Conservation (phyloP, 2,888 invertebrate species). For the Odontocerum albicorne region DNA sequence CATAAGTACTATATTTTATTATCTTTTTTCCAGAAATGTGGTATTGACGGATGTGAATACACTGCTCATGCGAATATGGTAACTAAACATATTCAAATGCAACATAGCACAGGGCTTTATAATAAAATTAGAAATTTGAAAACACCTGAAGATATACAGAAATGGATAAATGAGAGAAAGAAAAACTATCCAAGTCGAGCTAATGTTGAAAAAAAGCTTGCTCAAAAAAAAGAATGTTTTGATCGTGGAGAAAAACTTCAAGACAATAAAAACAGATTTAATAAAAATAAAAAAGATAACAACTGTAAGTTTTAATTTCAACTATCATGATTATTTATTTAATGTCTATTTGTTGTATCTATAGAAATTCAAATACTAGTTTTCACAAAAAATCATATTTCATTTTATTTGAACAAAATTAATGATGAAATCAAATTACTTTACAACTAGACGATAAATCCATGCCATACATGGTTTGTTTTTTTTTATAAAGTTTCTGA, state of each 20-base stretch:
- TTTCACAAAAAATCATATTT: too few relatives aligned
- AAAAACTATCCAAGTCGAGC: constrained; percentile 74
- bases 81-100: constrained; percentile 77
- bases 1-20: too few relatives aligned
- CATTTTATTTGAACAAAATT: too few relatives aligned
- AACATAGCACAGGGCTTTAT: constrained; percentile 83
- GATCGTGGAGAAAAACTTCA: constrained; percentile 76
- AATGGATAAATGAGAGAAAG: constrained; percentile 83
- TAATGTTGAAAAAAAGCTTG: constrained; percentile 66
- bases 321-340: not conserved
- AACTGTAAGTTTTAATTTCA: not conserved
- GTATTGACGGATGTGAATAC: constrained; percentile 78
- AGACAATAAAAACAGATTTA: constrained; percentile 47
- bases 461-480: too few relatives aligned
- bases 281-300: constrained; percentile 44
- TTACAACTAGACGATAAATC: too few relatives aligned
- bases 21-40: constrained; percentile 64
- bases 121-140: constrained; percentile 73
- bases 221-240: constrained; percentile 64
- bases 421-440: too few relatives aligned
- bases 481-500: too few relatives aligned
- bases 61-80: constrained; percentile 78
- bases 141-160: constrained; percentile 79
- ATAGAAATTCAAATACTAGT: too few relatives aligned
- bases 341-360: too few relatives aligned